These are phyloP conservation scores for Hycleus cichorii DNA, from an alignment of 1,140 invertebrate species.

Conservation along the genomic window DNA sequence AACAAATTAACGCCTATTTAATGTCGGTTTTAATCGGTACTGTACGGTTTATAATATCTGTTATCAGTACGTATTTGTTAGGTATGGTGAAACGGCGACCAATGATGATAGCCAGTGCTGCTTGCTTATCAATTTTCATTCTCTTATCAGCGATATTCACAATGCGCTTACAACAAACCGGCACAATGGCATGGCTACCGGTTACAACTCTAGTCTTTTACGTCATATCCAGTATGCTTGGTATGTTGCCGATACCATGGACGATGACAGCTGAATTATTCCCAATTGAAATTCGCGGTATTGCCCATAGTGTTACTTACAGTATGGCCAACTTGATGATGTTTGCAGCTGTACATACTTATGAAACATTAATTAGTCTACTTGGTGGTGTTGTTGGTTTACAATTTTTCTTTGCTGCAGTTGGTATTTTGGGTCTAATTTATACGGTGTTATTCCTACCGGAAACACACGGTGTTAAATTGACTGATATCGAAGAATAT, in stretches of 20 bases:
- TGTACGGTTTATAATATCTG: constrained; percentile 54
- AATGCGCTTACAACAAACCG: constrained; percentile 37
- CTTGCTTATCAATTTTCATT: constrained; percentile 49
- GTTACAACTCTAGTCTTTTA: constrained; percentile 22
- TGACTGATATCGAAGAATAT: constrained; percentile 57
- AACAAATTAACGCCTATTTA: constrained; percentile 35
- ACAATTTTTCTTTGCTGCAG: constrained; percentile 54
- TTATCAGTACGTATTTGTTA: constrained; percentile 48
- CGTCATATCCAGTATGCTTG: constrained; percentile 51
- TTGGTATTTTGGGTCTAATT: constrained; percentile 48
- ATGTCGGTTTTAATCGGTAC: constrained; percentile 56
- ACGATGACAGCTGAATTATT: constrained; percentile 58
- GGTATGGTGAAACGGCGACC: constrained; percentile 45
- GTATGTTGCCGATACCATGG: constrained; percentile 54
- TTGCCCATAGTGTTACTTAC: constrained; percentile 41
- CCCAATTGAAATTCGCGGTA: constrained; percentile 51
- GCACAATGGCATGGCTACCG: constrained; percentile 23
- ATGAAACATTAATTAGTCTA: constrained; percentile 36
- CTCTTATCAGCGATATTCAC: constrained; percentile 47
- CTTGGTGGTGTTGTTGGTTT: constrained; percentile 26
- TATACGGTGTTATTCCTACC: constrained; percentile 57
- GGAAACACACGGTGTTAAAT: constrained; percentile 60
- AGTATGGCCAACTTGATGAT: constrained; percentile 47
- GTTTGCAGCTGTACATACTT: constrained; percentile 48
- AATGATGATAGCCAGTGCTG: constrained; percentile 45